Evolutionary conservation across 2,888 invertebrate genomes (phyloP).

Genomic region (Nemapogon koenigi): DNA sequence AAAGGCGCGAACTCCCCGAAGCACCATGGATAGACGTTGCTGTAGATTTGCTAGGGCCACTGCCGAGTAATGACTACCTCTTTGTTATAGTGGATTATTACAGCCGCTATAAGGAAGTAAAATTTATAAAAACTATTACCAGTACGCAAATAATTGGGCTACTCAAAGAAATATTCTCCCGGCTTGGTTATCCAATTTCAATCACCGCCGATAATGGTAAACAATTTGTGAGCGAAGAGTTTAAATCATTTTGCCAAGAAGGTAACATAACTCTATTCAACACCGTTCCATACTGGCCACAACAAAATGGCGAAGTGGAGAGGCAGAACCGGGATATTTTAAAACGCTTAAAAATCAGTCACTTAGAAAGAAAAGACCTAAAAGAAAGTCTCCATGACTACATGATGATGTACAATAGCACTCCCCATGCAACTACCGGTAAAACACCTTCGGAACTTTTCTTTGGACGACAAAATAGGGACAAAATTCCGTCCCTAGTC

Average conservation of each 20-base stretch:
- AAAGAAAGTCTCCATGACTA: conserved; percentile 18
- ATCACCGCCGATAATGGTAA: conserved; percentile 17
- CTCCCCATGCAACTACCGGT: conserved; percentile 24
- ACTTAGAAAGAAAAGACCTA: conserved; percentile 17
- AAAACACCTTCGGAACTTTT: conserved; percentile 15
- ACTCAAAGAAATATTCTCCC: conserved; percentile 9
- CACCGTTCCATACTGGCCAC: conserved; percentile 21
- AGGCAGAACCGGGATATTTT: conserved; percentile 17
- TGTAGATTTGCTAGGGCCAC: no score
- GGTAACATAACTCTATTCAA: conserved; percentile 9
- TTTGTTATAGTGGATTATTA: no score
- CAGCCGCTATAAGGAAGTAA: no score
- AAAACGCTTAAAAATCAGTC: conserved; percentile 21
- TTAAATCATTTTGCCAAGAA: conserved; percentile 13
- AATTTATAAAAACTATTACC: no score
- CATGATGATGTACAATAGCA: conserved; percentile 22
- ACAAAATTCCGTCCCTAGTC: no score
- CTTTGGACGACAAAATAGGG: conserved; percentile 20
- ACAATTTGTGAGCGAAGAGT: conserved; percentile 15
- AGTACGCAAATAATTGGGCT: conserved; percentile 8
- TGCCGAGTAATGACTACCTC: no score
- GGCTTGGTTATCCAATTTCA: conserved; percentile 12
- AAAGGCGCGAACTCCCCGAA: no score
- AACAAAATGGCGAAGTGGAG: conserved; percentile 21
- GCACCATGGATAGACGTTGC: no score